Percentiles rank a stretch among this genome's conserved stretches.
These are phyloP conservation scores for Lepus oiostolus DNA, from an alignment of 2,797 vertebrate species.

Conservation along the genomic window DNA sequence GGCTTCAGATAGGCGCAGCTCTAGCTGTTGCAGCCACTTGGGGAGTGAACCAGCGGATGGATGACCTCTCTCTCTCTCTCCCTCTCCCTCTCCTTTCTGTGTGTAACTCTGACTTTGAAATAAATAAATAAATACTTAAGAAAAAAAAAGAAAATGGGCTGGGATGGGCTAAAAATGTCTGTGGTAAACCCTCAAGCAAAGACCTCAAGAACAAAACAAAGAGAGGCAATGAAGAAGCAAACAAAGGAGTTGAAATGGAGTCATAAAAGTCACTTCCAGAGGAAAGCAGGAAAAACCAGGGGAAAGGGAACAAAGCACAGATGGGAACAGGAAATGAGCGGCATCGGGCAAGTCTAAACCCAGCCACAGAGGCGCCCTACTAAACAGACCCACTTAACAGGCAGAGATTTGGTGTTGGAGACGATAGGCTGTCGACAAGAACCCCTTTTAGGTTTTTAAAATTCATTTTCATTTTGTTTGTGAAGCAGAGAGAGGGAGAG, in stretches of 20 bases:
- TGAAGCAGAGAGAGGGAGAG: too few species aligned
- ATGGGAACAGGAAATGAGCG: slow-evolving; percentile 45
- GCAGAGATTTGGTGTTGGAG: background rate
- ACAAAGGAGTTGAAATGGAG: background rate
- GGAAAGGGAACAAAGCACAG: background rate
- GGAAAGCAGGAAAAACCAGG: background rate
- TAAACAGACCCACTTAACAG: slow-evolving; percentile 15
- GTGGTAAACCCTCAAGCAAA: background rate
- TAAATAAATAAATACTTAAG: too few species aligned
- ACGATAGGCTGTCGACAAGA: background rate
- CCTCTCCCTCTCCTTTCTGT: too few species aligned
- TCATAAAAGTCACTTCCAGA: background rate
- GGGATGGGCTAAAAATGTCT: slow-evolving; percentile 14
- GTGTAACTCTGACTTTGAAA: too few species aligned
- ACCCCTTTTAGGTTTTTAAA: too few species aligned
- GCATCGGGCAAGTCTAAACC: background rate
- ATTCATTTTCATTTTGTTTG: too few species aligned
- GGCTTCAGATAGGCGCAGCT: too few species aligned
- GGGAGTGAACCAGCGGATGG: too few species aligned
- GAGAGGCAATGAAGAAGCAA: background rate
- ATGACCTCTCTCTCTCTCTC: too few species aligned
- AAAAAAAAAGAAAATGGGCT: background rate
- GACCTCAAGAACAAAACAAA: slow-evolving; percentile 46
- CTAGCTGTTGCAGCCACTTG: too few species aligned
- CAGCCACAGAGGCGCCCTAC: background rate